Percentiles rank a stretch among this genome's conserved stretches.
These are phyloP conservation scores for Eretmocerus hayati DNA, from an alignment of 2,888 invertebrate genomes.

Conservation along the genomic window DNA sequence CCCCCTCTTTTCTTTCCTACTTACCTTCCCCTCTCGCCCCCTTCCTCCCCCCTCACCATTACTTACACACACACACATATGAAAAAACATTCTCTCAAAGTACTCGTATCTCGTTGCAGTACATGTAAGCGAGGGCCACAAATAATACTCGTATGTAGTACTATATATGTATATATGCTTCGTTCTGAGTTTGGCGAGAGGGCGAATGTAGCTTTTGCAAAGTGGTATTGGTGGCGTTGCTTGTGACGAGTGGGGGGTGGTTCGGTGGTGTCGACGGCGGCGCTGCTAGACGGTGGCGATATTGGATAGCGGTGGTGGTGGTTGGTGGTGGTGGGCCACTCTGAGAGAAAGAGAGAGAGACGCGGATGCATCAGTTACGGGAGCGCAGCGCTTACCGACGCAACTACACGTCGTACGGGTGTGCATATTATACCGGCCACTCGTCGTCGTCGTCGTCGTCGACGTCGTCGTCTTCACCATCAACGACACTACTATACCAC, in stretches of 20 bases:
- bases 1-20: not conserved
- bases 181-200: too few relatives aligned
- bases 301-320: constrained; percentile 4
- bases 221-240: constrained; percentile 1
- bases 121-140: too few relatives aligned
- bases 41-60: not conserved
- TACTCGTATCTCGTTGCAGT: too few relatives aligned
- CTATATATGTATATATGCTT: too few relatives aligned
- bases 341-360: too few relatives aligned
- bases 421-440: too few relatives aligned
- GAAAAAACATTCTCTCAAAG: too few relatives aligned
- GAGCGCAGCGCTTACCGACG: constrained; percentile 48
- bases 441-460: too few relatives aligned
- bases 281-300: constrained; percentile 1
- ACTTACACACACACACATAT: too few relatives aligned
- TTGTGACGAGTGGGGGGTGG: not conserved
- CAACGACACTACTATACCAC: too few relatives aligned
- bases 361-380: constrained; percentile 48
- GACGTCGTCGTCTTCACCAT: too few relatives aligned
- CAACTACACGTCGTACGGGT: constrained; percentile 30
- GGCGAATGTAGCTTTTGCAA: not conserved
- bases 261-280: constrained; percentile 1
- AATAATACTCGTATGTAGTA: too few relatives aligned
- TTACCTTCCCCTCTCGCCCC: not conserved
- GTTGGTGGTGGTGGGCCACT: constrained; percentile 19